These are phyloP conservation scores for Redunca redunca DNA, from an alignment of 2,113 vertebrate genomes.

Conservation along the genomic window DNA sequence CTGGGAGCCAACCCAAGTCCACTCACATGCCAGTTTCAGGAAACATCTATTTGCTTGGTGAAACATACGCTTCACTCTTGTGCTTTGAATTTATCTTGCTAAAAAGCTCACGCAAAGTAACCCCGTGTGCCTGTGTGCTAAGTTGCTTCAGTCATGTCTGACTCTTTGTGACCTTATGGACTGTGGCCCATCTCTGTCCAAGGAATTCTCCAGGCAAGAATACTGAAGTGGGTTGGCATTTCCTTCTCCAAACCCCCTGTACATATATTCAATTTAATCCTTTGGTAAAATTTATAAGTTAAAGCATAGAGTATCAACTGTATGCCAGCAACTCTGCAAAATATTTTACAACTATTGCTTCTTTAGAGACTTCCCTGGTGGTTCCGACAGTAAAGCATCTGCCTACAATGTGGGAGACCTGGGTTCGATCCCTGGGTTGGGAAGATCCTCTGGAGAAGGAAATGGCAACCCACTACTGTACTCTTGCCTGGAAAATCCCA, in stretches of 20 bases:
- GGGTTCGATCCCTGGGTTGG: too few species aligned
- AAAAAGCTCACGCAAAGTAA: not conserved
- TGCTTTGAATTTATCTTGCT: constrained; percentile 4
- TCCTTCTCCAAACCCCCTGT: not conserved
- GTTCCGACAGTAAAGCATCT: too few species aligned
- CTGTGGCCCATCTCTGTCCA: not conserved
- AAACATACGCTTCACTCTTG: not conserved
- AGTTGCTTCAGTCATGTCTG: not conserved
- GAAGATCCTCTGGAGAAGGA: too few species aligned
- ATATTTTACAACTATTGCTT: not conserved
- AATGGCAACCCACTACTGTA: too few species aligned
- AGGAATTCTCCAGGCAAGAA: not conserved
- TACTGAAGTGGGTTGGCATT: not conserved
- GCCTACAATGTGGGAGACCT: too few species aligned
- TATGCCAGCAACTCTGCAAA: not conserved
- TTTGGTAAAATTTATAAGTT: not conserved
- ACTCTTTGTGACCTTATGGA: not conserved
- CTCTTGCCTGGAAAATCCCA: too few species aligned
- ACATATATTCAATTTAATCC: not conserved
- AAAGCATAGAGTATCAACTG: not conserved
- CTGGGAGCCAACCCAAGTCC: not conserved
- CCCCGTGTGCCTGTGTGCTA: not conserved
- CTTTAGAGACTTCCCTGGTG: not conserved
- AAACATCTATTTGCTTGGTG: not conserved
- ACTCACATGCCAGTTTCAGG: not conserved